These are phyloP conservation scores for Polyommatus icarus DNA, from an alignment of 2,888 invertebrate genomes.

Conservation along the genomic window DNA sequence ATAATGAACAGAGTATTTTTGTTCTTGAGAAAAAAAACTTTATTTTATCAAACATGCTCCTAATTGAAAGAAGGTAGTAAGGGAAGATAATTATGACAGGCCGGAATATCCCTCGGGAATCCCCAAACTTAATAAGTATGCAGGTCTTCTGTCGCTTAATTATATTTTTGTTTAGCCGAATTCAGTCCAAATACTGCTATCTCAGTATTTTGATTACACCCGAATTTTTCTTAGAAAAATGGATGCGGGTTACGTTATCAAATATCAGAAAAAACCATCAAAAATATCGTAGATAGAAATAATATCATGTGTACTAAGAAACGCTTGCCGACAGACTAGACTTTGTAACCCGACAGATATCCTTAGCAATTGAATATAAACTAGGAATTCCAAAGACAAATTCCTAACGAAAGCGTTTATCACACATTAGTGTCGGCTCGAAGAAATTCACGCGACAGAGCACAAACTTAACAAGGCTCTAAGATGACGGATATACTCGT, in stretches of 20 bases:
- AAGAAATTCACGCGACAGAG: slow-evolving; percentile 57
- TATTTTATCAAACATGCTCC: background rate
- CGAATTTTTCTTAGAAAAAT: background rate
- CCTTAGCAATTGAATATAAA: background rate
- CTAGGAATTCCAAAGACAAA: slow-evolving; percentile 26
- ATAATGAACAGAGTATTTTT: background rate
- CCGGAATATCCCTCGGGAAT: background rate
- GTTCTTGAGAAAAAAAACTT: background rate
- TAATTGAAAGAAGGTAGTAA: background rate
- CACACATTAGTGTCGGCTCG: slow-evolving; percentile 34
- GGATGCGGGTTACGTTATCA: too few relatives aligned
- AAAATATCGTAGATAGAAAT: too few relatives aligned
- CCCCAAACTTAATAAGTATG: slow-evolving; percentile 21
- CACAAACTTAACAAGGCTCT: slow-evolving; percentile 65
- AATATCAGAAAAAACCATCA: too few relatives aligned
- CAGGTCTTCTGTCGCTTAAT: slow-evolving; percentile 17
- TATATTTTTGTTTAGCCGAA: slow-evolving; percentile 6
- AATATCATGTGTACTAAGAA: too few relatives aligned
- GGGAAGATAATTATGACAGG: background rate
- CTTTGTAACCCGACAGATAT: background rate
- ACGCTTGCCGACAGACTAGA: too few relatives aligned
- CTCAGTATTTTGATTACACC: background rate
- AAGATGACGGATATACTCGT: slow-evolving; percentile 42
- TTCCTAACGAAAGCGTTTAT: slow-evolving; percentile 29
- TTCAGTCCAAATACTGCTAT: background rate